phyloP scores from a whole-genome alignment of 2,797 vertebrate species.

The Gymnothorax javanicus region DNA sequence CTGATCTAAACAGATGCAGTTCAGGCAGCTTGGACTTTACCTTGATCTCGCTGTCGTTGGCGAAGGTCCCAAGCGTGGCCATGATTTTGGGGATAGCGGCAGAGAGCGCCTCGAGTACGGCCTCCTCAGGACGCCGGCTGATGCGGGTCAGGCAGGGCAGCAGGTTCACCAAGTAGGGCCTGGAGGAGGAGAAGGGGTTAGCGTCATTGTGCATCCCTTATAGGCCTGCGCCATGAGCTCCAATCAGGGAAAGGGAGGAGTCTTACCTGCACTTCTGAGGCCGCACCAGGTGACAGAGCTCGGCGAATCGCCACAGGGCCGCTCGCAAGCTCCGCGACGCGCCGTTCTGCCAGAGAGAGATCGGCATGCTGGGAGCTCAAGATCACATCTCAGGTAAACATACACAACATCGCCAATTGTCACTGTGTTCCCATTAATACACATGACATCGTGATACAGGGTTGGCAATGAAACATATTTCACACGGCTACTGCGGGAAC shows the following conservation, averaged over 20 bases:
- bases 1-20: no score
- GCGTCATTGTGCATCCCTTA: background rate
- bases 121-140: constrained; percentile 90
- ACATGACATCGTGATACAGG: no score
- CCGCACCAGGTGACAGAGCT: constrained; percentile 93
- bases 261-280: constrained; percentile 98
- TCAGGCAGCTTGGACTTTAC: constrained; percentile 60
- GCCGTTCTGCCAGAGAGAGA: constrained; percentile 79
- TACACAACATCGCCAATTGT: background rate
- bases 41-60: constrained; percentile 96
- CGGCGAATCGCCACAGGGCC: constrained; percentile 96
- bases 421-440: background rate
- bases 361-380: background rate
- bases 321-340: constrained; percentile 92
- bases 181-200: constrained; percentile 47
- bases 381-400: background rate
- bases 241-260: background rate
- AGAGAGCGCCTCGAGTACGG: constrained; percentile 91
- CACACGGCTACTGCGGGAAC: background rate
- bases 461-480: background rate
- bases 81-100: constrained; percentile 93
- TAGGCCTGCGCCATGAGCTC: no score
- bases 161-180: constrained; percentile 94
- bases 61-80: constrained; percentile 90
- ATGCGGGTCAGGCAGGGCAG: constrained; percentile 91